Base-by-base conservation (phyloP, 2,113 vertebrate species). In the Seriola dumerili region DNA sequence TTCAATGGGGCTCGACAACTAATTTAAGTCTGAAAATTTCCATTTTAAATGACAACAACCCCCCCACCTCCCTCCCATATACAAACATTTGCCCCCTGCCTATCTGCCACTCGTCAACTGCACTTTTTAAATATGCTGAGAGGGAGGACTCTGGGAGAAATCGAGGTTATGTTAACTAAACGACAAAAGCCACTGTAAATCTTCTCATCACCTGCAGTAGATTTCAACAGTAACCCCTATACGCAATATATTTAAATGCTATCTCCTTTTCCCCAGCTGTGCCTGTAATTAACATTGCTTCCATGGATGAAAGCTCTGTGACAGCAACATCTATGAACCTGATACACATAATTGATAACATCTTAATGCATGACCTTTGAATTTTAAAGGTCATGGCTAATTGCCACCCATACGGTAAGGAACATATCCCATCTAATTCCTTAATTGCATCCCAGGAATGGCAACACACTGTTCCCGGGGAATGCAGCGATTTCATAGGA, bases 311-410 rank as follows among this genome's bases (percentile, higher is more conserved):
- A 82, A 86, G 87, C 89, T 87, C 84, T 73, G 84, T 76, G 86
- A 90, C 91, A 76, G 84, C 77, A 84, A 92, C 90, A 92, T 89
- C 86, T 69, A 76, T 66, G 88, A 85, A 81, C 76, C 89, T 85
- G 78, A 91, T 91, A 76, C 86, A 54, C 89, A 73, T 93, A 94
- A 94, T 90, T 93, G 93, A 92, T 91, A 93, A 94, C 93, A 94
- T 93, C 90, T 92, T 92, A 89, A 91, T 89, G 90, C 88, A 78
- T 78, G 92, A 94, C 93, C 93, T 94, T 94, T 94, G 82, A 61
- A 91, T 94, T 89, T 85, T 70, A 93, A 95, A 93, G 91, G 93
- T 90, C 85, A 14, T 34, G 21, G 76, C 83, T 94, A 94, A 94
- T 93, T 93, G 89, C 78, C 81, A 76, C 84, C 74, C 92, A 93